These are phyloP conservation scores for Xerus rutilus DNA, from an alignment of 2,797 vertebrate genomes.

Conservation along the genomic window DNA sequence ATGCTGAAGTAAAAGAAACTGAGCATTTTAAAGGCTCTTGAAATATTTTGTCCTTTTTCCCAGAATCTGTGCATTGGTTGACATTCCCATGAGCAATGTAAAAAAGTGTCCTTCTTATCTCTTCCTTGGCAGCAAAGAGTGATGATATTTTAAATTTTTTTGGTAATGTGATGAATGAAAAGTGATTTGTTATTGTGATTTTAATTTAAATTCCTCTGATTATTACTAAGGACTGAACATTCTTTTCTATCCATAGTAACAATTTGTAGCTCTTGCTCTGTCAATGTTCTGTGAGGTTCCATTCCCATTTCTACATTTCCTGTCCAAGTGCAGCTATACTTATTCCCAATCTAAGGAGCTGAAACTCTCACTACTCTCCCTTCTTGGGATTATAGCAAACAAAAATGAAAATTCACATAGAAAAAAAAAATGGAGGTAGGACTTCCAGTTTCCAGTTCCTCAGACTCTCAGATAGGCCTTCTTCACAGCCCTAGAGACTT, in stretches of 20 bases:
- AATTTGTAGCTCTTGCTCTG: background rate
- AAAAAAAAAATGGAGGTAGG: background rate
- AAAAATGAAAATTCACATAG: slow-evolving; percentile 7
- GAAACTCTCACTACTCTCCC: background rate
- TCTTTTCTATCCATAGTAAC: background rate
- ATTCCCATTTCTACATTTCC: background rate
- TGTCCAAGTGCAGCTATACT: background rate
- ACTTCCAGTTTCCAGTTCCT: background rate
- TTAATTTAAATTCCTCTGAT: background rate
- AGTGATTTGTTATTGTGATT: background rate
- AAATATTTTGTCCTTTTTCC: background rate
- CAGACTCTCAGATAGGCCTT: background rate
- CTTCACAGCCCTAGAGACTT: background rate
- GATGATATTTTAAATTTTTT: background rate
- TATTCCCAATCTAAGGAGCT: background rate
- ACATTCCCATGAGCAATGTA: background rate
- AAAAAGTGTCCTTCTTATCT: background rate
- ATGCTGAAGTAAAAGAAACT: background rate
- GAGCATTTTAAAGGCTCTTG: background rate
- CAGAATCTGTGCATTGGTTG: background rate
- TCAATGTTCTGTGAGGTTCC: background rate
- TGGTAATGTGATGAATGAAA: slow-evolving; percentile 8
- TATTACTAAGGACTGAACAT: background rate
- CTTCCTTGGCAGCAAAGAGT: background rate
- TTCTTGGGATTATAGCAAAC: background rate